Conservation (phyloP, 2,797 vertebrate genomes). For the Tinamus major region DNA sequence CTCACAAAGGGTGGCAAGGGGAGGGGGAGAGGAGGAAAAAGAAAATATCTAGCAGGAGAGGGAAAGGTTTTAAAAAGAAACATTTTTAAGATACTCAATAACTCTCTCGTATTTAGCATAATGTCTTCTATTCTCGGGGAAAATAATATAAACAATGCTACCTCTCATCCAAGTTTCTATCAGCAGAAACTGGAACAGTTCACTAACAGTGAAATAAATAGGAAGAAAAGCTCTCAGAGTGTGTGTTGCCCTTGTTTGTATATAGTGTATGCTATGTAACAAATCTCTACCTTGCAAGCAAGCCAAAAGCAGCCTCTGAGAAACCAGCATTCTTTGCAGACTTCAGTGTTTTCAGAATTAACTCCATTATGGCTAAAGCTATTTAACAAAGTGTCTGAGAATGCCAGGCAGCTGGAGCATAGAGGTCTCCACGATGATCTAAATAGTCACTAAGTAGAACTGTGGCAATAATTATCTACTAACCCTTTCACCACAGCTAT, state of each 20-base stretch:
- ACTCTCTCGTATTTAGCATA: constrained; percentile 50
- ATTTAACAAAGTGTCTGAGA: neutral
- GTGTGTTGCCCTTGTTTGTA: neutral
- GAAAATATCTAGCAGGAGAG: constrained; percentile 29
- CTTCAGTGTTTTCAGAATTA: neutral
- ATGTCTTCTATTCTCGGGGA: constrained; percentile 48
- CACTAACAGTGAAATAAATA: neutral
- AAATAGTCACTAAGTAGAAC: neutral
- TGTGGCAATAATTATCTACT: neutral
- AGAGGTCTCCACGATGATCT: rapidly evolving
- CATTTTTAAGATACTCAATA: constrained; percentile 17
- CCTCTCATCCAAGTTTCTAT: constrained; percentile 6
- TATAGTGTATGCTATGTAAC: neutral
- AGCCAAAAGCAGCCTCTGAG: neutral
- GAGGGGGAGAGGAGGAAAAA: neutral
- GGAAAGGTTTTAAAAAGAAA: constrained; percentile 53
- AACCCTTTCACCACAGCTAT: neutral
- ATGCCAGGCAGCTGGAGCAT: rapidly evolving
- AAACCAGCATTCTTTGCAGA: neutral
- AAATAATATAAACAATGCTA: constrained; percentile 41
- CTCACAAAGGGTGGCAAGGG: neutral
- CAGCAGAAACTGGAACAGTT: constrained; percentile 23
- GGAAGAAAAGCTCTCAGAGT: constrained; percentile 17
- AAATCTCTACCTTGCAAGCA: constrained; percentile 10
- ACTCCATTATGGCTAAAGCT: neutral